phyloP scores from a whole-genome alignment of 2,797 vertebrate species.

The Acipenser transmontanus region DNA sequence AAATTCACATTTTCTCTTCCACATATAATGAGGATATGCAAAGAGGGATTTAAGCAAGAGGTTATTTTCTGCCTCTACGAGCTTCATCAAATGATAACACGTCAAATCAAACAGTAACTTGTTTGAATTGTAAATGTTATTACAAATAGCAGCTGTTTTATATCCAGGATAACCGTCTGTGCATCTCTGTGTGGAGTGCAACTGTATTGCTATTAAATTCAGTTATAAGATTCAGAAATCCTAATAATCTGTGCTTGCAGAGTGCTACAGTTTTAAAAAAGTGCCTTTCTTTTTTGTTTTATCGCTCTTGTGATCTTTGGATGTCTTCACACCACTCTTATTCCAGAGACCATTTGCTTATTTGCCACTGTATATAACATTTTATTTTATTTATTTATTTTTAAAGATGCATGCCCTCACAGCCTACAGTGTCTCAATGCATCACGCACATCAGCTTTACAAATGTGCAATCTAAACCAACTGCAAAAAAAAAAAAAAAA shows the following conservation, averaged over 20 bases:
- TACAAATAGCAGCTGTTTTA: no score
- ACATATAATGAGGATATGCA: no score
- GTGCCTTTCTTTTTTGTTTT: conserved; percentile 1
- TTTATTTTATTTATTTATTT: no score
- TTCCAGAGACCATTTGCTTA: not conserved
- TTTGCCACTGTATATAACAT: conserved; percentile 6
- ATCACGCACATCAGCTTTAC: not conserved
- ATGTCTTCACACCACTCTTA: conserved; percentile 1
- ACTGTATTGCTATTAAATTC: not conserved
- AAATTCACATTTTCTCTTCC: no score
- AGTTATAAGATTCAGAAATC: not conserved
- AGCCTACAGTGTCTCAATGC: not conserved
- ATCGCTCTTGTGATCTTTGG: conserved; percentile 6
- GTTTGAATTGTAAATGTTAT: no score
- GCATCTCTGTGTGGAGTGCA: not conserved
- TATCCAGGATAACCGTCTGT: not conserved
- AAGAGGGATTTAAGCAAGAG: no score
- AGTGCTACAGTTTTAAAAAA: conserved; percentile 16
- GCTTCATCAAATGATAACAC: no score
- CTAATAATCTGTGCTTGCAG: conserved; percentile 5
- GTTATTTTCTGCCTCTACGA: no score
- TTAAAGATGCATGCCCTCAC: not conserved
- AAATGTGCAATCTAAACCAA: not conserved
- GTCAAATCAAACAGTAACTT: no score
- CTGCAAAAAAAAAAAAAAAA: not conserved